Evolutionary conservation across 1,140 invertebrate genomes (phyloP).

Genomic region (Rhysida immarginata): DNA sequence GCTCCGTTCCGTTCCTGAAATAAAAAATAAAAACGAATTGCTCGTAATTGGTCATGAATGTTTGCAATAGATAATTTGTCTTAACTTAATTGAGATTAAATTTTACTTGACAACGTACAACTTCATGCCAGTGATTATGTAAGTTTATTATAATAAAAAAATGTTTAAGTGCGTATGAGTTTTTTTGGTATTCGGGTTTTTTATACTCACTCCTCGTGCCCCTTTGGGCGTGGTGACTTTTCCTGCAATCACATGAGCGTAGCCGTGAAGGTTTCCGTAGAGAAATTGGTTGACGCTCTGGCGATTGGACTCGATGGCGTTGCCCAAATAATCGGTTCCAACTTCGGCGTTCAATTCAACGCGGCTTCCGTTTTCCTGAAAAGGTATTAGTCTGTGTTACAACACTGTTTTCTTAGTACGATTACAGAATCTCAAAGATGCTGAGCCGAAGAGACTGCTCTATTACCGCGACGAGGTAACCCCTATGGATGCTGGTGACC

Average conservation of each 20-base stretch:
- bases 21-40: neutral
- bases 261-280: slow-evolving; percentile 24
- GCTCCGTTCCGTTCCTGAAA: slow-evolving; percentile 12
- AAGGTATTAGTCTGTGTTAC: too few relatives aligned
- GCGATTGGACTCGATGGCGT: slow-evolving; percentile 10
- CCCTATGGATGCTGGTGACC: slow-evolving; percentile 44
- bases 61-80: too few relatives aligned
- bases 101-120: too few relatives aligned
- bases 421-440: neutral
- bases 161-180: too few relatives aligned
- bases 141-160: too few relatives aligned
- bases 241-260: slow-evolving; percentile 20
- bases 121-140: too few relatives aligned
- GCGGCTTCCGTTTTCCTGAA: slow-evolving; percentile 8
- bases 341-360: slow-evolving; percentile 15
- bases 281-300: slow-evolving; percentile 12
- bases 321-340: slow-evolving; percentile 17
- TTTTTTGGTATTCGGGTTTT: too few relatives aligned
- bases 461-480: slow-evolving; percentile 38
- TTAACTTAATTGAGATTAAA: too few relatives aligned
- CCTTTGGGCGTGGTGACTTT: slow-evolving; percentile 17
- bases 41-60: neutral
- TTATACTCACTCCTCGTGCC: slow-evolving; percentile 10
- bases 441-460: neutral
- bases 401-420: neutral